Percentiles rank a stretch among this genome's conserved stretches.
Evolutionary conservation across 2,888 invertebrate genomes (phyloP).

Genomic region (Agriopis aurantiaria): DNA sequence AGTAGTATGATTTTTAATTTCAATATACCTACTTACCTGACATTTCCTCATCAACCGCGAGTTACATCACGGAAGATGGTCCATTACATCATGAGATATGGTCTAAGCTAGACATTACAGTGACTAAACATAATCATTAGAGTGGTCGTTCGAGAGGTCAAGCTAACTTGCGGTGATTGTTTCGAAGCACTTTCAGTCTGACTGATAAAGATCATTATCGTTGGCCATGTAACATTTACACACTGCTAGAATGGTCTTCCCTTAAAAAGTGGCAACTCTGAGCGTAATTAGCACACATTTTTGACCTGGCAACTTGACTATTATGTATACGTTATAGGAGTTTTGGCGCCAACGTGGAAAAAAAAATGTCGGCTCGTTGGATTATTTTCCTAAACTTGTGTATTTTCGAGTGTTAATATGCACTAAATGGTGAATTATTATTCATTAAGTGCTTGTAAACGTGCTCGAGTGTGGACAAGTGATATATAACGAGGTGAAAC

Average conservation of each 20-base stretch:
- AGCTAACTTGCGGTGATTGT: constrained; percentile 11
- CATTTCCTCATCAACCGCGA: constrained; percentile 26
- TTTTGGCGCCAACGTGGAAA: too few relatives aligned
- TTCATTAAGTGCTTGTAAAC: too few relatives aligned
- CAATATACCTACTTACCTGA: constrained; percentile 4
- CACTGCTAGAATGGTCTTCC: background rate
- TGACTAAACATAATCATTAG: constrained; percentile 27
- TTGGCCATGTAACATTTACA: background rate
- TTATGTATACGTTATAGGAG: background rate
- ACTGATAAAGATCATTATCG: background rate
- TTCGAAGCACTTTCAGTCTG: constrained; percentile 13
- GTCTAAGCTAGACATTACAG: constrained; percentile 20
- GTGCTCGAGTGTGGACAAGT: too few relatives aligned
- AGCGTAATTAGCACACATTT: too few relatives aligned
- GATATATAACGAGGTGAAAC: too few relatives aligned
- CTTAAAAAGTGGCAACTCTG: background rate
- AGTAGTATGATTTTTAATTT: too few relatives aligned
- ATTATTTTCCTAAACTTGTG: too few relatives aligned
- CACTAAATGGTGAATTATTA: too few relatives aligned
- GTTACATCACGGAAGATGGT: constrained; percentile 19
- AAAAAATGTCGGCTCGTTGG: too few relatives aligned
- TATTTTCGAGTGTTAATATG: too few relatives aligned
- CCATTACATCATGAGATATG: constrained; percentile 21
- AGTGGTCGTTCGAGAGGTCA: constrained; percentile 21
- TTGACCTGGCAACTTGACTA: too few relatives aligned